Percentiles rank a stretch among this genome's conserved stretches.
These are phyloP conservation scores for Lagopus leucura DNA, from an alignment of 2,113 vertebrate species.

Conservation along the genomic window DNA sequence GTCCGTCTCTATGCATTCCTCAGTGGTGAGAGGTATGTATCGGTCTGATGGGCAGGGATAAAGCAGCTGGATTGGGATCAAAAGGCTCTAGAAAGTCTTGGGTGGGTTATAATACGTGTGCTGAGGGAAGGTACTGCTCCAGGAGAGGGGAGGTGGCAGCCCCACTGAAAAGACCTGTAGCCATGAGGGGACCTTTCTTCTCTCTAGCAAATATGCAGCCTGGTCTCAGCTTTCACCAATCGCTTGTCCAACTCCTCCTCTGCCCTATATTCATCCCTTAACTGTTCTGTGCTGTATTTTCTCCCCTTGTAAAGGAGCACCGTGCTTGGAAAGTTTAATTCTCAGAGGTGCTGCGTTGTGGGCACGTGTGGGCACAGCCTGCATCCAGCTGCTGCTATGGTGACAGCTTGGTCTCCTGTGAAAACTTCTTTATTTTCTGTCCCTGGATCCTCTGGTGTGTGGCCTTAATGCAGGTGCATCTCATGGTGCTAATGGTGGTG, in stretches of 20 bases:
- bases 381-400: accelerated
- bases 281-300: background rate
- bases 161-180: accelerated
- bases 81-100: background rate
- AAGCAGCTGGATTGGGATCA: background rate
- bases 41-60: accelerated
- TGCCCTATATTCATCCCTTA: no score
- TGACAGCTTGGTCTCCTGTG: no score
- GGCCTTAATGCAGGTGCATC: background rate
- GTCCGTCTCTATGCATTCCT: accelerated
- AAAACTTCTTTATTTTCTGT: background rate
- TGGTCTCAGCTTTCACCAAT: background rate
- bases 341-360: accelerated
- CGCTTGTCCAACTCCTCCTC: background rate
- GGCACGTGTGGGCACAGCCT: accelerated
- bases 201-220: accelerated
- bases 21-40: background rate
- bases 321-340: background rate
- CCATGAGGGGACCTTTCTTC: background rate
- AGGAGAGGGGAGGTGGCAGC: accelerated
- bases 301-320: accelerated
- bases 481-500: accelerated
- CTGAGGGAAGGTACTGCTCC: accelerated
- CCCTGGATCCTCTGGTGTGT: background rate
- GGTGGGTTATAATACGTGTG: background rate